A percentile compares a stretch with the other conserved stretches of the same genome.
phyloP scores from a whole-genome alignment of 1,140 invertebrate genomes.

The Chionoecetes opilio region DNA sequence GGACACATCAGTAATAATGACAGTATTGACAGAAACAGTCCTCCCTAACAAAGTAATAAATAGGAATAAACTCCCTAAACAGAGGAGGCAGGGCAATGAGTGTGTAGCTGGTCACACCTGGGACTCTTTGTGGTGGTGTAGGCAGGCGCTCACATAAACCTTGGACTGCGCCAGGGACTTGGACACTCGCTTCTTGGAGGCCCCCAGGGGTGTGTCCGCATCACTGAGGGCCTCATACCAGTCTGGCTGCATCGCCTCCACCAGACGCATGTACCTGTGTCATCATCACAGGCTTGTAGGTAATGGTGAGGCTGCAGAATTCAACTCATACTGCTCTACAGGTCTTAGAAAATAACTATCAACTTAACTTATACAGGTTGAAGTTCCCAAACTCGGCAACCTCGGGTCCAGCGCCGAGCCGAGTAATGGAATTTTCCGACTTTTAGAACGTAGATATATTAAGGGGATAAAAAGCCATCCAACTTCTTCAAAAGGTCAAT shows the following conservation, averaged over 20 bases:
- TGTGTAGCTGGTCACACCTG: constrained; percentile 5
- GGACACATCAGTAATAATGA: too few species aligned
- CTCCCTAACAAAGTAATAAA: too few species aligned
- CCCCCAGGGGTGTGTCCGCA: constrained; percentile 89
- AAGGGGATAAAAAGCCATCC: too few species aligned
- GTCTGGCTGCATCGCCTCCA: constrained; percentile 91
- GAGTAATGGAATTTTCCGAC: too few species aligned
- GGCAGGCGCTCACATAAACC: constrained; percentile 81
- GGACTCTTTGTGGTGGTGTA: constrained; percentile 81
- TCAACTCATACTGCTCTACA: not conserved
- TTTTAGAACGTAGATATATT: too few species aligned
- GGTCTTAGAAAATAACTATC: too few species aligned
- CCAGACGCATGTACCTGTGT: constrained; percentile 61
- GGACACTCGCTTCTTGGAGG: constrained; percentile 87
- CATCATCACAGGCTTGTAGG: not conserved
- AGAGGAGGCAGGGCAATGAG: not conserved
- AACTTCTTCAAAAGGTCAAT: too few species aligned
- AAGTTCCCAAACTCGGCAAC: too few species aligned
- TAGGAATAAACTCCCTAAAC: too few species aligned
- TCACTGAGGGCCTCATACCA: constrained; percentile 91
- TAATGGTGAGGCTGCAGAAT: not conserved
- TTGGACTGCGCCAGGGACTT: constrained; percentile 86
- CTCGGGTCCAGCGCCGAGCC: too few species aligned
- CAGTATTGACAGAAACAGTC: too few species aligned
- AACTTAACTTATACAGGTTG: too few species aligned